These are phyloP conservation scores for Leptonema lineaticorne DNA, from an alignment of 1,140 invertebrate species.

Conservation along the genomic window DNA sequence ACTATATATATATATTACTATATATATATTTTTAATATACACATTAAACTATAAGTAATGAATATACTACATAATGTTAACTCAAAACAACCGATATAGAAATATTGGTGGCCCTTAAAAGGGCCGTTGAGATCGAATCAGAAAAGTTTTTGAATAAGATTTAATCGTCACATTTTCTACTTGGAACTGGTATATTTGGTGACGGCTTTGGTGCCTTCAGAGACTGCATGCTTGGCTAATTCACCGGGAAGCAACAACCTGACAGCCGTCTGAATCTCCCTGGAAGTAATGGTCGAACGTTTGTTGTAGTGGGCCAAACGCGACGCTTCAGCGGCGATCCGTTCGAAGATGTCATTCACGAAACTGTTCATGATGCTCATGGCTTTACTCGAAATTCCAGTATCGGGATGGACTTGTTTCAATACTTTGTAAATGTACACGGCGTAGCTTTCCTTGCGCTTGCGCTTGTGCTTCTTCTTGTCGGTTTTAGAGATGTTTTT, in stretches of 20 bases:
- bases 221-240: constrained; percentile 61
- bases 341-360: constrained; percentile 68
- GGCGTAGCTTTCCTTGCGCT: constrained; percentile 67
- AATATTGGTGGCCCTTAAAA: constrained; percentile 26
- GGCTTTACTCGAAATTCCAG: constrained; percentile 64
- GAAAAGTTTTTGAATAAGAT: constrained; percentile 30
- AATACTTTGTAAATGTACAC: constrained; percentile 74
- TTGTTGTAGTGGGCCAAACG: constrained; percentile 73
- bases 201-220: constrained; percentile 63
- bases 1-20: too few relatives aligned
- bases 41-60: too few relatives aligned
- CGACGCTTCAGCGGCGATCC: constrained; percentile 58
- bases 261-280: constrained; percentile 59
- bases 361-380: constrained; percentile 67
- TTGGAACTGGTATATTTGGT: constrained; percentile 60
- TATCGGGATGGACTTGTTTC: constrained; percentile 70
- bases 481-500: constrained; percentile 59
- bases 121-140: too few relatives aligned
- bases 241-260: constrained; percentile 60
- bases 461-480: constrained; percentile 59
- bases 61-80: too few relatives aligned
- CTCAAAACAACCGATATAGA: too few relatives aligned
- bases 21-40: too few relatives aligned
- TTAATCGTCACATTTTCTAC: constrained; percentile 45
- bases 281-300: constrained; percentile 59